phyloP scores from a whole-genome alignment of 2,113 vertebrate species.

The Onychostoma macrolepis region DNA sequence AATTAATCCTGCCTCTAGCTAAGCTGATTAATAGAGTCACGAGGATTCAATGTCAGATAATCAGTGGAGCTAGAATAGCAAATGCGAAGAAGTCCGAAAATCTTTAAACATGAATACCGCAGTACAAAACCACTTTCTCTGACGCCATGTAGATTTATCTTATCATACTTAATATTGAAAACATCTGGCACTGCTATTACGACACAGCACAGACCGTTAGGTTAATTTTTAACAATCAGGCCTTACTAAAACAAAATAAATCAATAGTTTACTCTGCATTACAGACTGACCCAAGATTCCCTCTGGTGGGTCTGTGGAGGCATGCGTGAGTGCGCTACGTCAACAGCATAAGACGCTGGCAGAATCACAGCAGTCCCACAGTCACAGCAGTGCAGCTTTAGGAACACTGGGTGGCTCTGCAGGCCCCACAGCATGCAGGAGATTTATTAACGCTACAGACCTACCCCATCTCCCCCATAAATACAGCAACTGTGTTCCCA shows the following conservation, averaged over 20 bases:
- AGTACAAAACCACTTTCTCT: neutral
- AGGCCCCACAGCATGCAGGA: constrained; percentile 52
- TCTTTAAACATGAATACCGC: constrained; percentile 17
- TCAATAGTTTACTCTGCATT: constrained; percentile 57
- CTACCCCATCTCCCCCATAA: constrained; percentile 44
- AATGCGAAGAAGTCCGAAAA: neutral
- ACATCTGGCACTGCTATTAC: constrained; percentile 54
- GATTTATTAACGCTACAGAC: constrained; percentile 49
- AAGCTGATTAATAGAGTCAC: neutral
- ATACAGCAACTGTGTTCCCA: constrained; percentile 42
- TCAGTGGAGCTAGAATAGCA: neutral
- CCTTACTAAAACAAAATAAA: constrained; percentile 74
- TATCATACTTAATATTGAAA: constrained; percentile 34
- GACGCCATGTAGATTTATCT: neutral
- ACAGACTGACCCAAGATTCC: constrained; percentile 21
- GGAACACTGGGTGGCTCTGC: constrained; percentile 56
- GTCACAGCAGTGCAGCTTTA: constrained; percentile 50
- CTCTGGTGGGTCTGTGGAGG: constrained; percentile 15
- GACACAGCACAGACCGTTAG: constrained; percentile 63
- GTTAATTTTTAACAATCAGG: constrained; percentile 78
- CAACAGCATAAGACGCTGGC: neutral
- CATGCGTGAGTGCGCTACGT: neutral
- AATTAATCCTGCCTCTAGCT: neutral
- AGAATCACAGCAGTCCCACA: neutral
- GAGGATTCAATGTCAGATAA: neutral